Evolutionary conservation across 2,888 invertebrate genomes (phyloP), one percentile per base, ranked within the genome.

Genomic region (Melanargia galathea): DNA sequence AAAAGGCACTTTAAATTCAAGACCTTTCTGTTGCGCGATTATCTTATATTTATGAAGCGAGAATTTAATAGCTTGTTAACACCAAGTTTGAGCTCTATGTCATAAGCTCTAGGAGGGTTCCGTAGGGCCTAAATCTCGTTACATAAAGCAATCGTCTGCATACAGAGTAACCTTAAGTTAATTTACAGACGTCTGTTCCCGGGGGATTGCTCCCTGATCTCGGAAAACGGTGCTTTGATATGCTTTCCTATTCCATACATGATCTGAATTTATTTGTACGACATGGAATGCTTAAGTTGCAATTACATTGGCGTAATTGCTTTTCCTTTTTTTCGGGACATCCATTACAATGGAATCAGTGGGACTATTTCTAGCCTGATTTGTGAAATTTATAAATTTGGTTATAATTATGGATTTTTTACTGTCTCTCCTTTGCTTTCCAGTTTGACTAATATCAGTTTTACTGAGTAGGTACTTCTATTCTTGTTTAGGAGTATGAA

Each of bases 131-230:
- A 81, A 84, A 85, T 85, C 80, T 87, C 84, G 86, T 87, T 87
- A 88, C 75, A 75, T 69, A 76, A 71, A 71, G 78, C 78, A 78
- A 76, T 80, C 81, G 83, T 87, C 88, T 90, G 90, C 89, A 90
- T 90, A 90, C 86, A 85, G 81, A 90, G 83, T 81, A 81, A 82
- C 79, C 79, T 73, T 89, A 87, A 90, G 86, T 87, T 87, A 87
- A 90, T 90, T 90, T 89, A 84, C 81, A 83, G 80, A 76, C 75
- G 78, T 82, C 81, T 76, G 72, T 75, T 78, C 88, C 73, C 81
- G 16, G 40, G 82, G 76, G 86, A 77, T 68, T 65, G 66, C 65
- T 75, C 71, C 66, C 74, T 81, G 83, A 86, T 86, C 84, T 78
- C 79, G 72, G 75, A 79, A 82, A 80, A 82, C 77, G 68, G 77